Evolutionary conservation across 2,888 invertebrate genomes (phyloP).

Genomic region (Epistrophe eligans): DNA sequence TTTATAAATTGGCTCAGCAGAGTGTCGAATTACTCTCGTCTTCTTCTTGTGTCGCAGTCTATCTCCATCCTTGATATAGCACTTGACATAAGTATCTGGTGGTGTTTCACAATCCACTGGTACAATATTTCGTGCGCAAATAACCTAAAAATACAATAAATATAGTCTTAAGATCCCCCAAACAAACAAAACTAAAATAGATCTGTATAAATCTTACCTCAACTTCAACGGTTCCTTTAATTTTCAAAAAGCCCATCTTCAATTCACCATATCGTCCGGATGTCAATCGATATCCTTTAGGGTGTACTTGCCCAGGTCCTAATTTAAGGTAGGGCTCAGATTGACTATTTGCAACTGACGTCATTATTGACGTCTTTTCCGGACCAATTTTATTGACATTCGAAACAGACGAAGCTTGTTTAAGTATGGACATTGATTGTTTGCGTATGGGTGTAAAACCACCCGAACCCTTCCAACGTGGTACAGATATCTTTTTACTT

Average conservation of each 20-base stretch:
- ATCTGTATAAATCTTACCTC: slow-evolving; percentile 85
- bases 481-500: slow-evolving; percentile 79
- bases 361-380: slow-evolving; percentile 47
- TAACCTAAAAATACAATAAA: slow-evolving; percentile 83
- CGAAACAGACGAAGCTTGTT: slow-evolving; percentile 81
- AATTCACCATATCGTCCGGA: slow-evolving; percentile 91
- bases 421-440: slow-evolving; percentile 81
- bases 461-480: slow-evolving; percentile 83
- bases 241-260: slow-evolving; percentile 93
- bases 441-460: slow-evolving; percentile 79
- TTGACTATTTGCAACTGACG: slow-evolving; percentile 62
- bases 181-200: background rate
- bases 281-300: slow-evolving; percentile 89
- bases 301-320: slow-evolving; percentile 93
- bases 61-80: slow-evolving; percentile 94
- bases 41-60: slow-evolving; percentile 96
- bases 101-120: slow-evolving; percentile 89
- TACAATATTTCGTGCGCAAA: slow-evolving; percentile 89
- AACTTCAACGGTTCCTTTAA: slow-evolving; percentile 96
- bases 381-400: slow-evolving; percentile 80
- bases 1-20: slow-evolving; percentile 93
- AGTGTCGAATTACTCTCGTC: slow-evolving; percentile 92
- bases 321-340: slow-evolving; percentile 84
- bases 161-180: too few species aligned
- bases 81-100: slow-evolving; percentile 96